Evolutionary conservation across 2,113 vertebrate genomes (phyloP), one percentile per base, ranked within the genome.

Genomic region (Brevimyrus niger): DNA sequence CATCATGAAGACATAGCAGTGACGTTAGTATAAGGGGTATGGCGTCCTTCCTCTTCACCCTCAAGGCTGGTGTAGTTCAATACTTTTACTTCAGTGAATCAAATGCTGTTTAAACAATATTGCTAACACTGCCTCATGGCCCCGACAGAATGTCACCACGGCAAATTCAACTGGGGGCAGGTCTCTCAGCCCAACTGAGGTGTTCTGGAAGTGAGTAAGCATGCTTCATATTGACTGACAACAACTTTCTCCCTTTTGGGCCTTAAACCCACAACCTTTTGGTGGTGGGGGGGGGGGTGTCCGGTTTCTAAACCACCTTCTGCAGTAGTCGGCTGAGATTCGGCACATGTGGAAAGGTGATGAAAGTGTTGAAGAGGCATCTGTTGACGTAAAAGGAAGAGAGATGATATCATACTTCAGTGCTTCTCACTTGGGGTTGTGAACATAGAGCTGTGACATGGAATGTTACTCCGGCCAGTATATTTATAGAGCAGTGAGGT

Each of bases 171-270:
- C 93, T 0, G 89, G 69, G 6, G n/a, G 27, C 50, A 87, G 84
- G 73, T 0, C 21, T 1, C 90, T 93, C 90, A 97, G 95, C 21
- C 94, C 96, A 88, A 92, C 96, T 0, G 97, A 97, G 88, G 90
- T 93, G 0, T 97, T 97, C 92, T 97, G 97, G 97, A 97, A 96
- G 97, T 97, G 93, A 96, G 96, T 93, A 58, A 61, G 3, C 73
- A 19, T 5, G 17, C 13, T 80, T 80, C 73, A 19, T 42, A 42
- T 58, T 58, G 10, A 38, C 47, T 21, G 38, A 5, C 73, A 35
- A 38, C 11, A 76, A 76, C 10, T 19, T 17, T 35, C 4, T 80
- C 73, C 13, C 3, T 17, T 80, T 17, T 80, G 73, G 73, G 35
- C 35, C 31, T 80, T 19, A 7, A 80, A 80, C 15, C 73, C 35